A percentile compares a stretch with the other conserved stretches of the same genome.
Evolutionary conservation across 2,888 invertebrate genomes (phyloP).

Genomic region (Azorinus chamasolen): DNA sequence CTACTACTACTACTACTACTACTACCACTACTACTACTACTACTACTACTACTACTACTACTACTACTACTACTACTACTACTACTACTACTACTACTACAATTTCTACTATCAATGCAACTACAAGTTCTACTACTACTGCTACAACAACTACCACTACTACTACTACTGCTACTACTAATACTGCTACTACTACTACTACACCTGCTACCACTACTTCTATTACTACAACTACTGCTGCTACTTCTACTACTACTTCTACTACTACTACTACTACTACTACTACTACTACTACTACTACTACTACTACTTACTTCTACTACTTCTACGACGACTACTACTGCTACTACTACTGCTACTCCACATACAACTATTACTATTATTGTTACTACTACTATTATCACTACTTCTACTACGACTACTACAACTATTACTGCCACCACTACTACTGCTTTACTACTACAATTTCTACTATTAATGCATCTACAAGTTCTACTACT

Average conservation of each 20-base stretch:
- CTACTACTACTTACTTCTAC: too few species aligned
- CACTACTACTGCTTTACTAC: too few species aligned
- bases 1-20: too few species aligned
- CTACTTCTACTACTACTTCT: constrained; percentile 31
- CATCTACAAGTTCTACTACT: too few species aligned
- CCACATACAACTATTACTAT: constrained; percentile 19
- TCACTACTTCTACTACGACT: constrained; percentile 2
- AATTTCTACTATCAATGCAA: constrained; percentile 5
- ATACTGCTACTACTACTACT: too few species aligned
- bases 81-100: constrained; percentile 1
- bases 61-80: constrained; percentile 33
- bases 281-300: constrained; percentile 34
- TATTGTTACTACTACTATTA: constrained; percentile 29
- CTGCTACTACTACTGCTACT: constrained; percentile 10
- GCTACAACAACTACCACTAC: constrained; percentile 17
- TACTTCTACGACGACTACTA: constrained; percentile 8
- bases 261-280: constrained; percentile 28
- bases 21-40: constrained; percentile 22
- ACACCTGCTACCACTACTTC: too few species aligned
- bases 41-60: constrained; percentile 33
- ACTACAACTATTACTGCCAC: too few species aligned
- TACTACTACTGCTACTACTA: too few species aligned
- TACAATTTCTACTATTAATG: too few species aligned
- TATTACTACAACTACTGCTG: constrained; percentile 10
- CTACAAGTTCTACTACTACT: constrained; percentile 25